Conservation (phyloP, 2,888 invertebrate species). For the Chymomyza procnemis region DNA sequence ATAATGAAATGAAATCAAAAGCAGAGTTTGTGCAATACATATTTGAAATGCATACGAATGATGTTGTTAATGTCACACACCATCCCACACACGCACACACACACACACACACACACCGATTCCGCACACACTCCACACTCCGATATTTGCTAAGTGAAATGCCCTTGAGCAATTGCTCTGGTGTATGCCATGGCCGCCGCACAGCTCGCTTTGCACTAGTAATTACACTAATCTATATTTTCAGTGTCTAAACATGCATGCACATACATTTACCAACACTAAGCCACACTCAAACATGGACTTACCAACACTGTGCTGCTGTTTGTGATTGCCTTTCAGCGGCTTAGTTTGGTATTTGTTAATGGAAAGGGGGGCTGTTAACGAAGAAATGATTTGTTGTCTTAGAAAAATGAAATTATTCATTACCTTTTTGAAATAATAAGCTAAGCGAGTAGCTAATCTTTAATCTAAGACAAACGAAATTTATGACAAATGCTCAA, state of each 20-base stretch:
- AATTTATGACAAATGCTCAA: too few relatives aligned
- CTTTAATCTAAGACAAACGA: too few relatives aligned
- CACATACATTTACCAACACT: background rate
- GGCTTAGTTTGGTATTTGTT: too few relatives aligned
- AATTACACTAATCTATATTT: slow-evolving; percentile 65
- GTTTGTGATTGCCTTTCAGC: too few relatives aligned
- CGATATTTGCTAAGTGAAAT: slow-evolving; percentile 42
- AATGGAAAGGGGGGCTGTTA: too few relatives aligned
- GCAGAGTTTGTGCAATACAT: slow-evolving; percentile 45
- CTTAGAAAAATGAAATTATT: too few relatives aligned
- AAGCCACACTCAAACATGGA: background rate
- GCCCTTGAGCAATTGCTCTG: slow-evolving; percentile 53
- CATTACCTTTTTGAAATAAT: too few relatives aligned
- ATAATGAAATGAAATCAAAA: slow-evolving; percentile 68
- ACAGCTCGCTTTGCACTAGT: slow-evolving; percentile 35
- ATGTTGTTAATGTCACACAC: slow-evolving; percentile 33
- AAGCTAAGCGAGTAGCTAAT: too few relatives aligned
- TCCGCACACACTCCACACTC: background rate
- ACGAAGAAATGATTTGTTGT: too few relatives aligned
- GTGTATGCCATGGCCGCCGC: slow-evolving; percentile 38
- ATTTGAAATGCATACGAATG: slow-evolving; percentile 26
- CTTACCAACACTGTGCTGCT: background rate
- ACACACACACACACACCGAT: background rate
- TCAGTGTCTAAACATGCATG: slow-evolving; percentile 3
- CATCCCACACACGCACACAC: background rate